Evolutionary conservation across 2,888 invertebrate genomes (phyloP), one percentile per base, ranked within the genome.

Genomic region (Watsonalla binaria): DNA sequence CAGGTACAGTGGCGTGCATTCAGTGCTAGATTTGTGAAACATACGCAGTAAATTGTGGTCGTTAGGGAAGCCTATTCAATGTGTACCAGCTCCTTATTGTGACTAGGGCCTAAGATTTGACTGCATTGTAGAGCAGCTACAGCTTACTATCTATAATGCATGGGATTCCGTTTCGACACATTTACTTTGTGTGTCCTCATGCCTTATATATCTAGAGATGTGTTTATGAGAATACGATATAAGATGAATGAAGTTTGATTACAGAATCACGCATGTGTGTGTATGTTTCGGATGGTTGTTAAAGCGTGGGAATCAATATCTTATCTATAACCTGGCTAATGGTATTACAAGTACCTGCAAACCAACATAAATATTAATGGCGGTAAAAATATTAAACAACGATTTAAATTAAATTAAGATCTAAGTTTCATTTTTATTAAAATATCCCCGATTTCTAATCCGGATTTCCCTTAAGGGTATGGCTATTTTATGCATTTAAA

Each of bases 1-100:
- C 91, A 90, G 91, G 91, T 91, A 74, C 62, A 73, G 72, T 75
- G 78, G 73, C 74, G 72, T 66, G 70, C 67, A 42, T 11, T 5
- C 62, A 73, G 75, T 69, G 67, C 60, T 63, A 59, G 74, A 78
- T 80, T 79, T 82, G 78, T 82, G 76, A 72, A 68, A 66, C 54
- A 58, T 76, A 75, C 78, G 74, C 77, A 73, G 70, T 71, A 58
- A 67, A 72, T 72, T 71, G 71, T 74, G 78, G 77, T 80, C 76
- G 76, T 79, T 77, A 78, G 65, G 77, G 77, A 79, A 78, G 78
- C 77, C 69, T 76, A 67, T 72, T 72, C 63, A 67, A 72, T 65
- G 68, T 70, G 66, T 11, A 55, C 71, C 77, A 74, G 72, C 70
- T 76, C 73, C 69, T 72, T 71, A 65, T 70, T 72, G 65, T 65